Evolutionary conservation across 1,140 invertebrate genomes (phyloP).

Genomic region (Ceratina calcarata): DNA sequence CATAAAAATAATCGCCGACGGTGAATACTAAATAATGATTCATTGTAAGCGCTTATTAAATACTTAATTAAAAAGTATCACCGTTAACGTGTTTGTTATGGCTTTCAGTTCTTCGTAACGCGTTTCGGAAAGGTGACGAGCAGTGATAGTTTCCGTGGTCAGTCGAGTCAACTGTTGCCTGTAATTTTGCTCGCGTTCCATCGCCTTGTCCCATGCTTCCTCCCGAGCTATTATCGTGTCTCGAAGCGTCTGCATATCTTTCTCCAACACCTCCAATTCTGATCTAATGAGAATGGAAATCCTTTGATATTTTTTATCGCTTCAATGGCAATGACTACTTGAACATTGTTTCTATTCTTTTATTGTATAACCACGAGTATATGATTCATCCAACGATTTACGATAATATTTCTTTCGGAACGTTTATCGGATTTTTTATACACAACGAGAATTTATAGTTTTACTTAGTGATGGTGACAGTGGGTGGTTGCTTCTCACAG

Average conservation of each 20-base stretch:
- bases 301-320: not conserved
- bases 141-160: slow-evolving; percentile 68
- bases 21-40: no score
- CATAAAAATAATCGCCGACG: no score
- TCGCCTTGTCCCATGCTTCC: slow-evolving; percentile 66
- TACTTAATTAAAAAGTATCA: slow-evolving; percentile 10
- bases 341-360: not conserved
- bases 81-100: slow-evolving; percentile 61
- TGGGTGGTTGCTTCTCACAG: slow-evolving; percentile 56
- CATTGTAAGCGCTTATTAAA: not conserved
- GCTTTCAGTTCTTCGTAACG: slow-evolving; percentile 67
- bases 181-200: slow-evolving; percentile 71
- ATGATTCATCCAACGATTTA: no score
- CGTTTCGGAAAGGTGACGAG: slow-evolving; percentile 69
- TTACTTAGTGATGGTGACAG: slow-evolving; percentile 69
- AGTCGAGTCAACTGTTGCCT: slow-evolving; percentile 70
- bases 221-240: slow-evolving; percentile 69
- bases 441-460: not conserved
- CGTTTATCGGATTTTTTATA: not conserved
- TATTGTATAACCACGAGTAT: not conserved
- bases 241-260: slow-evolving; percentile 70
- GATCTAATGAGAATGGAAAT: slow-evolving; percentile 55
- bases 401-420: no score
- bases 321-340: not conserved
- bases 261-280: slow-evolving; percentile 71